Evolutionary conservation across 2,888 invertebrate species (phyloP).

Genomic region (Neocrepidodera transversa): DNA sequence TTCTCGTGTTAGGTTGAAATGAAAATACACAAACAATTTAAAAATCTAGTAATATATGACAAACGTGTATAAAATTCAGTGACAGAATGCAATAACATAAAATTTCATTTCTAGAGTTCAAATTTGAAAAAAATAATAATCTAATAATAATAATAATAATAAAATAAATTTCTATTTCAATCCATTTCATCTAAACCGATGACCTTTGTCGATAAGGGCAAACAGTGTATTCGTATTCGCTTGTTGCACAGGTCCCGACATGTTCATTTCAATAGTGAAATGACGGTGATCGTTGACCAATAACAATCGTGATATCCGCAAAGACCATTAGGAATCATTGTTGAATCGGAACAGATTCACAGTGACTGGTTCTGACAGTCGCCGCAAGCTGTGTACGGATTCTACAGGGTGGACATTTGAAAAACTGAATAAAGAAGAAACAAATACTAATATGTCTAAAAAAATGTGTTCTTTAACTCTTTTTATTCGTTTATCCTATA

Average conservation of each 20-base stretch:
- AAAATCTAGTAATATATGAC: too few species aligned
- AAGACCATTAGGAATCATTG: conserved; percentile 42
- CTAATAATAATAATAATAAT: too few species aligned
- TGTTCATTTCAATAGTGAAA: conserved; percentile 42
- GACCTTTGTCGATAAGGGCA: conserved; percentile 28
- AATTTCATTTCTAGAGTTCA: too few species aligned
- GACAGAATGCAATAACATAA: too few species aligned
- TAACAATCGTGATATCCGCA: conserved; percentile 40
- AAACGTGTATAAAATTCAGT: too few species aligned
- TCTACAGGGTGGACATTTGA: neutral
- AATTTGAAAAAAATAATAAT: too few species aligned
- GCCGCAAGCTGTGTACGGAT: neutral
- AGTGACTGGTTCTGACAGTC: neutral
- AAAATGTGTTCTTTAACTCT: too few species aligned
- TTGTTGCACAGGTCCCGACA: conserved; percentile 30
- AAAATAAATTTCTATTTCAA: conserved; percentile 4
- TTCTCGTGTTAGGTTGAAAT: too few species aligned
- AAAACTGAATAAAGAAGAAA: too few species aligned
- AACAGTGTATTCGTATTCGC: conserved; percentile 23
- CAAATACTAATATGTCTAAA: too few species aligned
- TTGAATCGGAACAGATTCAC: conserved; percentile 33
- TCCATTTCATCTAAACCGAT: conserved; percentile 22
- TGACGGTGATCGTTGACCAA: conserved; percentile 41
- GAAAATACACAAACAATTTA: too few species aligned
- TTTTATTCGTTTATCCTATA: too few species aligned